Base-by-base conservation (phyloP, 2,888 invertebrate species). In the Maniola hyperantus region DNA sequence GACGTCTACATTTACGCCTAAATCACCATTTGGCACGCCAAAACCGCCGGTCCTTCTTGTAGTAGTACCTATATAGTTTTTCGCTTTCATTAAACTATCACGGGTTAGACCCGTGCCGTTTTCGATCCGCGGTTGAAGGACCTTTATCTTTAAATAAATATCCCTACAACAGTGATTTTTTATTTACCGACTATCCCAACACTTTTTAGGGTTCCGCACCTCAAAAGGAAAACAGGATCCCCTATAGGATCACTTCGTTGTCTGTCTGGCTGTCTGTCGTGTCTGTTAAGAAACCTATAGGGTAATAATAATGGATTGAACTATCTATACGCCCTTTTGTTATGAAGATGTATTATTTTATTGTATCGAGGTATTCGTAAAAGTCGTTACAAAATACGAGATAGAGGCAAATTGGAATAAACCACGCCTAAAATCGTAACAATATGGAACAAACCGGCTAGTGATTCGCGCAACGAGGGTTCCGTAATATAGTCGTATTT, bases 1-100 rank as follows among this genome's bases (percentile, higher is more conserved):
- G 84, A 87, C 18, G 74, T 89, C 5, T 86, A 80, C 36, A 77
- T 89, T 51, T 89, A 85, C 63, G 83, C 79, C 33, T 89, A 78
- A 26, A 26, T 10, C 26, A 36, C 5, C 15, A 20, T 15, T 34
- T 8, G 15, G 18, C n/a, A 36, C 20, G 20, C 15, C 55, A 6
- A 18, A 15, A 10, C 36, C 15, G 15, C 18, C 8, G 15, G 15
- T 15, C 48, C 18, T 44, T 13, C 44, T 44, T 13, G n/a, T 44
- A n/a, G 44, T n/a, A 5, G 26, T 10, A 2, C 51, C 6, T 33
- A 20, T 26, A 33, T 26, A 20, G 6, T 26, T 26, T 33, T 33
- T 26, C n/a, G 20, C 18, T 5, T 53, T 20, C n/a, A 26, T 50
- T 39, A 39, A 42, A 48, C 18, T 48, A 6, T 18, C 48, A 48